Percentiles rank a stretch among this genome's conserved stretches.
Evolutionary conservation across 2,797 vertebrate species (phyloP).

Genomic region (Anguilla anguilla): DNA sequence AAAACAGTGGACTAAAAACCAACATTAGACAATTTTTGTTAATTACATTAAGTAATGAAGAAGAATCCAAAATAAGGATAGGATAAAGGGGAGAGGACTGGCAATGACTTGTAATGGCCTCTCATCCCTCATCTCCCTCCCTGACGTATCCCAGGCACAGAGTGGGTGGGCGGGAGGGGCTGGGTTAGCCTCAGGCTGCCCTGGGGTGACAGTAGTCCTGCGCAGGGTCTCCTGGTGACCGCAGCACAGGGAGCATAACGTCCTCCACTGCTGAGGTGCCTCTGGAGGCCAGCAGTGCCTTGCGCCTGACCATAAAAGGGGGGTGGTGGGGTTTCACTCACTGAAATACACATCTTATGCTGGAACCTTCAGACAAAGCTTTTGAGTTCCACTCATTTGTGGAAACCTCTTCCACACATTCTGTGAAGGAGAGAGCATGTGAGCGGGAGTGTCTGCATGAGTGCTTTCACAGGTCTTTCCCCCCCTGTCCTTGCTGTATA

Average conservation of each 20-base stretch:
- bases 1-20: background rate
- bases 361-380: background rate
- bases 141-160: background rate
- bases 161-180: background rate
- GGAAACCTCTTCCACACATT: background rate
- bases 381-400: background rate
- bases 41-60: background rate
- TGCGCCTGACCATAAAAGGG: slow-evolving; percentile 10
- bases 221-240: slow-evolving; percentile 16
- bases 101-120: background rate
- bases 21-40: background rate
- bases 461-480: slow-evolving; percentile 51
- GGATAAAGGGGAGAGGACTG: background rate
- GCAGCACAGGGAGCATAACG: background rate
- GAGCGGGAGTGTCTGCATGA: slow-evolving; percentile 43
- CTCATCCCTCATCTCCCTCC: background rate
- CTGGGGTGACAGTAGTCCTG: slow-evolving; percentile 27
- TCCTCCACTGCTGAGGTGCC: background rate
- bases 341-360: background rate
- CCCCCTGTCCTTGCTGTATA: slow-evolving; percentile 45
- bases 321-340: slow-evolving; percentile 29
- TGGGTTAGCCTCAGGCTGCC: slow-evolving; percentile 34
- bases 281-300: slow-evolving; percentile 33
- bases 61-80: background rate
- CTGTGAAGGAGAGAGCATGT: slow-evolving; percentile 13